Conservation (phyloP, 2,888 invertebrate species). For the Merodon equestris region DNA sequence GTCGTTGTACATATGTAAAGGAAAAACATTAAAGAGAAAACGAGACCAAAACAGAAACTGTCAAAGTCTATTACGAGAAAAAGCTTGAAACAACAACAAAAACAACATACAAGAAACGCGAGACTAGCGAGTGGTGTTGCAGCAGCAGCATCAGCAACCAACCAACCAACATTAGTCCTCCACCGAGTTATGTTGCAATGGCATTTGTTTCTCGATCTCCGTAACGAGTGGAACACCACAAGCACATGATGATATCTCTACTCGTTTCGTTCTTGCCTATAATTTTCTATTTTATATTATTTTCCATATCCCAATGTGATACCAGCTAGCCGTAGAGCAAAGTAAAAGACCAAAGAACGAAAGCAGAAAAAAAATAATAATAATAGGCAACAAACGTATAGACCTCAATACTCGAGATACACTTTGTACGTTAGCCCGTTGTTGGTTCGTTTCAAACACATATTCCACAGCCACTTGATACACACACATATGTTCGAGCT, state of each 20-base stretch:
- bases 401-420: slow-evolving; percentile 48
- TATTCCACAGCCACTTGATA: slow-evolving; percentile 4
- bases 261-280: slow-evolving; percentile 34
- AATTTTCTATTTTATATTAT: slow-evolving; percentile 63
- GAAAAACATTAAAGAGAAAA: slow-evolving; percentile 56
- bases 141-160: no score
- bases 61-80: slow-evolving; percentile 64
- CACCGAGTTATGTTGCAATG: slow-evolving; percentile 58
- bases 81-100: slow-evolving; percentile 62
- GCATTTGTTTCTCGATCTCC: slow-evolving; percentile 49
- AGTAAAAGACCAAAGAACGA: slow-evolving; percentile 16
- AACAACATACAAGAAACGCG: slow-evolving; percentile 26
- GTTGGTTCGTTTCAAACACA: no score
- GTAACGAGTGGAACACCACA: slow-evolving; percentile 43
- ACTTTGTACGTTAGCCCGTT: no score
- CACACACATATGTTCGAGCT: slow-evolving; percentile 36
- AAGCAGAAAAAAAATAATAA: slow-evolving; percentile 47
- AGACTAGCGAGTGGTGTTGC: slow-evolving; percentile 6
- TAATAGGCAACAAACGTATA: slow-evolving; percentile 50
- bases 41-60: slow-evolving; percentile 63
- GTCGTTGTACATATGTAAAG: no score
- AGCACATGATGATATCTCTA: no score
- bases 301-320: slow-evolving; percentile 45
- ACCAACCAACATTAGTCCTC: slow-evolving; percentile 47
- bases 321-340: no score